These are phyloP conservation scores for Spatula clypeata DNA, from an alignment of 2,797 vertebrate species.

Conservation along the genomic window DNA sequence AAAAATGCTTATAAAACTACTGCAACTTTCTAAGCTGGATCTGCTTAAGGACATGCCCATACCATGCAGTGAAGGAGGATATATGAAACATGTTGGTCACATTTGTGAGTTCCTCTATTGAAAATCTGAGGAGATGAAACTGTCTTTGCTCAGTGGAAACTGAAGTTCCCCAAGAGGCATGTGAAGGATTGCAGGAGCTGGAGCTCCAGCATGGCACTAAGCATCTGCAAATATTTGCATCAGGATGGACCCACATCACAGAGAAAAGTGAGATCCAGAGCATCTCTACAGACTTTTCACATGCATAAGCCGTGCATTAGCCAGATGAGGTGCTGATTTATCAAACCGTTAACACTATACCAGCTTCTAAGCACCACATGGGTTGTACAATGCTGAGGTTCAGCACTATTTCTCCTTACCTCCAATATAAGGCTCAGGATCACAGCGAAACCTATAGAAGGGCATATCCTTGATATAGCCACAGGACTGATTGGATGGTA, in stretches of 20 bases:
- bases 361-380: not conserved
- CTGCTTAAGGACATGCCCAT: not conserved
- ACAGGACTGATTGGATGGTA: constrained; percentile 55
- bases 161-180: not conserved
- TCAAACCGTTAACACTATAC: not conserved
- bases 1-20: not conserved
- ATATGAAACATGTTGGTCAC: not conserved
- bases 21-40: not conserved
- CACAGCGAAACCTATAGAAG: constrained; percentile 79
- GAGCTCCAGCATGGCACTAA: not conserved
- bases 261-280: not conserved
- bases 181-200: not conserved
- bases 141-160: not conserved
- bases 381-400: fast-evolving
- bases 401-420: constrained; percentile 57
- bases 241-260: not conserved
- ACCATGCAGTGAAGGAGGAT: not conserved
- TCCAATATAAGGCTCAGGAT: constrained; percentile 63
- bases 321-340: not conserved
- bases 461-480: constrained; percentile 78
- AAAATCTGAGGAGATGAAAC: not conserved
- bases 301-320: not conserved
- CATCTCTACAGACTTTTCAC: not conserved
- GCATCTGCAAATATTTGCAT: not conserved
- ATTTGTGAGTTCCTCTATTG: not conserved